Evolutionary conservation across 2,797 vertebrate species (phyloP), one percentile per base, ranked within the genome.

Genomic region (Diplodus puntazzo): DNA sequence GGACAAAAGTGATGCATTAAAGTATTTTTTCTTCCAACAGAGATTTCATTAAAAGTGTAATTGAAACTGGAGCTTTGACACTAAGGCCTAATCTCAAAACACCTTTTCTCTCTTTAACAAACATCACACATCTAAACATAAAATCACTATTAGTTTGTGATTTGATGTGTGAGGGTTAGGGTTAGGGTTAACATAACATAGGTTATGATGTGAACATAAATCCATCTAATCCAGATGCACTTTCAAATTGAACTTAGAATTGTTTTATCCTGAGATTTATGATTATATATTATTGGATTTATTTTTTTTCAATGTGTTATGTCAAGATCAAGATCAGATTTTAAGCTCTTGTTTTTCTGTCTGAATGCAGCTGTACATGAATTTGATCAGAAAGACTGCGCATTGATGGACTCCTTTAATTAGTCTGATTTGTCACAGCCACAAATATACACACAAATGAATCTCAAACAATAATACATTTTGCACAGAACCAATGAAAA

Each of bases 341-440:
- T 55, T 27, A 16, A 58, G 27, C 7, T 11, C 30, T n/a, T 11
- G 30, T 42, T 39, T 12, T 21, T 3, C 7, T 12, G 2, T 12
- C 14, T 39, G 1, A 34, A 43, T 43, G 54, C 23, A 55, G 55
- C 25, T 27, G 21, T 17, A 27, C 9, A 10, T 48, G 2, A 21
- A 42, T 55, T 65, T 69, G 2, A 55, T 42, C 10, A 71, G 21
- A 64, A 57, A 49, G 16, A 66, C 46, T 48, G 46, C 82, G 68
- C 62, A 82, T 65, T 74, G 55, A 87, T 78, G 17, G 65, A 79
- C 77, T 82, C 46, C 64, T 84, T 92, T 91, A 86, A 88, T 84
- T 87, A 69, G 59, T 87, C 79, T 67, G 65, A 84, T 79, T 81
- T 75, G 60, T 84, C 83, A 92, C 84, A 87, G 75, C 81, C 90